These are phyloP conservation scores for Nerophis lumbriciformis DNA, from an alignment of 2,113 vertebrate genomes.

Conservation along the genomic window DNA sequence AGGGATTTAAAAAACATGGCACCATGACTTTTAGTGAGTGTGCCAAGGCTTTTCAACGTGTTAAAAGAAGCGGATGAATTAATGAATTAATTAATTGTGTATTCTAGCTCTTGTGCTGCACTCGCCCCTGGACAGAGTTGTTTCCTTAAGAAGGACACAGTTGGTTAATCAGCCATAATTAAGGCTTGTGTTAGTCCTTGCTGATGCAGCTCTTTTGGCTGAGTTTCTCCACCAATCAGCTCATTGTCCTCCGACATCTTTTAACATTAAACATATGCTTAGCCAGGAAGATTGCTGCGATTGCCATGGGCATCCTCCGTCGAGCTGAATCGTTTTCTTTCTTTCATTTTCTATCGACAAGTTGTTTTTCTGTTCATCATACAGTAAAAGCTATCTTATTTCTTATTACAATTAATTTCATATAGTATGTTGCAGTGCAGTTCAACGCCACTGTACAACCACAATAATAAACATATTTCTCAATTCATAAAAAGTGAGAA, in stretches of 20 bases:
- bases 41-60: slow-evolving; percentile 6
- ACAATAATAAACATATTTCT: neutral
- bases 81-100: slow-evolving; percentile 10
- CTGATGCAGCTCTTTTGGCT: slow-evolving; percentile 22
- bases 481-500: neutral
- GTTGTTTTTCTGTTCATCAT: neutral
- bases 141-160: slow-evolving; percentile 26
- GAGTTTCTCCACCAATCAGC: slow-evolving; percentile 30
- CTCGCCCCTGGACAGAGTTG: slow-evolving; percentile 14
- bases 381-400: too few species aligned
- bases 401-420: neutral
- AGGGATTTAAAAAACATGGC: slow-evolving; percentile 20
- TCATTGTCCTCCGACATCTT: slow-evolving; percentile 6
- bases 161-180: slow-evolving; percentile 23
- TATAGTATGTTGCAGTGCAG: neutral
- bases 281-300: slow-evolving; percentile 5
- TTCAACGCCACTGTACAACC: neutral
- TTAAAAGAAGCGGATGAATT: slow-evolving; percentile 3
- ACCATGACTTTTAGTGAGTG: slow-evolving; percentile 2
- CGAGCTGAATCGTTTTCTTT: neutral
- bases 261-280: slow-evolving; percentile 41
- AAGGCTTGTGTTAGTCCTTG: slow-evolving; percentile 13
- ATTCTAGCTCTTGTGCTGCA: slow-evolving; percentile 3
- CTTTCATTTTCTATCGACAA: neutral
- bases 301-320: slow-evolving; percentile 15